Evolutionary conservation across 2,113 vertebrate species (phyloP).

Genomic region (Gracilinanus agilis): DNA sequence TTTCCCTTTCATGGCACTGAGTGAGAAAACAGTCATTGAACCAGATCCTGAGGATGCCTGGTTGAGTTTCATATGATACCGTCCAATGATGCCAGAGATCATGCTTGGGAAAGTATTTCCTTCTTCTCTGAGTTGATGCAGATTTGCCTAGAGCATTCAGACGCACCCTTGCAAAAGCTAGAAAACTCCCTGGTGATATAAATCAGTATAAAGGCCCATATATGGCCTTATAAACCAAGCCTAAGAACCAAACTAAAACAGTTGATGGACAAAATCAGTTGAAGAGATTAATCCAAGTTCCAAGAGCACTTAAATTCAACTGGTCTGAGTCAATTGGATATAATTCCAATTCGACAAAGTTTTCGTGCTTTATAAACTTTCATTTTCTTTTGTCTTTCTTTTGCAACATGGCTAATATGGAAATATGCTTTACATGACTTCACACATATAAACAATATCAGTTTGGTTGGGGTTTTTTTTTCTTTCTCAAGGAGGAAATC

Average conservation of each 20-base stretch:
- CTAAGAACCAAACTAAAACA: background rate
- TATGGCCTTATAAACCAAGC: background rate
- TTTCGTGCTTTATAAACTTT: background rate
- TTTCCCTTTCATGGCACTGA: background rate
- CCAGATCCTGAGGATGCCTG: background rate
- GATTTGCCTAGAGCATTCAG: background rate
- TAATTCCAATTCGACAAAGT: background rate
- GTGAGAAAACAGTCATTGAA: background rate
- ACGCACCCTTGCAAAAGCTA: background rate
- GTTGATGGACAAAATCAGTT: background rate
- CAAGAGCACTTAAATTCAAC: background rate
- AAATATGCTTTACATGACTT: background rate
- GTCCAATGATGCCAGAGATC: background rate
- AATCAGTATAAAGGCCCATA: too few species aligned
- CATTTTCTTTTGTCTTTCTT: background rate
- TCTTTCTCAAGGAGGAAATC: background rate
- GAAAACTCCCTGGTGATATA: background rate
- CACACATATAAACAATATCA: background rate
- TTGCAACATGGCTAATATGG: background rate
- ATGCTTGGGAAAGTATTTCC: background rate
- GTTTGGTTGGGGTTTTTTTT: too few species aligned
- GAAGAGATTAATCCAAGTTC: background rate
- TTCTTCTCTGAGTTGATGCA: background rate
- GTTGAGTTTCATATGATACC: background rate
- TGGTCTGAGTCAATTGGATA: background rate